Evolutionary conservation across 2,888 invertebrate species (phyloP).

Genomic region (Schizaphis graminum): DNA sequence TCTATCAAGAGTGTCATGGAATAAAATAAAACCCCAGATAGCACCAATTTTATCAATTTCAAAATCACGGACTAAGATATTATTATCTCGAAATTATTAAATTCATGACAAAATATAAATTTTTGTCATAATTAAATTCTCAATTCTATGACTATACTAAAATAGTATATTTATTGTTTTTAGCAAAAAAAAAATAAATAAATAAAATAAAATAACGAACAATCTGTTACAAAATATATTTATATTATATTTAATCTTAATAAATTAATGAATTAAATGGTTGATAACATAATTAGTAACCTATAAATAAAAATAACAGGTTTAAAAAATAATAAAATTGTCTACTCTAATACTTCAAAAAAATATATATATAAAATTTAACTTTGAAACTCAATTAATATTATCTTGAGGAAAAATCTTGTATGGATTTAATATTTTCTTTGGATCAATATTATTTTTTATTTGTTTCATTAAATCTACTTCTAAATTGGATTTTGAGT

Average conservation of each 20-base stretch:
- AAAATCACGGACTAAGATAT: not conserved
- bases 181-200: not conserved
- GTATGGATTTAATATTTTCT: conserved; percentile 95
- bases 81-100: no score
- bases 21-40: not conserved
- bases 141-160: no score
- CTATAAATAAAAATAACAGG: no score
- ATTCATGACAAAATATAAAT: no score
- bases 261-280: not conserved
- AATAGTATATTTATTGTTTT: no score
- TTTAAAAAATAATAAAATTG: not conserved
- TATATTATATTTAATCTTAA: not conserved
- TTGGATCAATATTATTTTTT: conserved; percentile 92
- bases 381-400: not conserved
- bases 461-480: conserved; percentile 84
- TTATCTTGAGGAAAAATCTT: conserved; percentile 77
- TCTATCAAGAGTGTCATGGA: not conserved
- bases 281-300: not conserved
- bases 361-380: not conserved
- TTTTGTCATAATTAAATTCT: no score
- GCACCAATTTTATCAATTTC: not conserved
- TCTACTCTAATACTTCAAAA: not conserved
- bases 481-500: conserved; percentile 82
- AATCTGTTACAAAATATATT: not conserved
- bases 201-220: not conserved